Percentiles rank a stretch among this genome's conserved stretches.
Conservation (phyloP, 1,140 invertebrate genomes). For the Drosophila asahinai region DNA sequence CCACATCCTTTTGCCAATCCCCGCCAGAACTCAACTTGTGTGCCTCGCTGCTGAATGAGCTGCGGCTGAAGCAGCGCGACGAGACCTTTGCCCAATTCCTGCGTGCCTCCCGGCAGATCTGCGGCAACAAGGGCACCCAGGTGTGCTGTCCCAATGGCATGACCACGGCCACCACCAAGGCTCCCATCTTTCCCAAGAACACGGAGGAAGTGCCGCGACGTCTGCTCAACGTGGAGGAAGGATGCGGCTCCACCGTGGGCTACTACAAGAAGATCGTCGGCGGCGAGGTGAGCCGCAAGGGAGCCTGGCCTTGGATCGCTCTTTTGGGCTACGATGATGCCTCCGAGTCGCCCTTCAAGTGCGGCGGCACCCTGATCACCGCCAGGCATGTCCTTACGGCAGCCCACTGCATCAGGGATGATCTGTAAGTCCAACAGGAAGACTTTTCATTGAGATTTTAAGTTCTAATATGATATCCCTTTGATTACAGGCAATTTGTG, state of each 20-base stretch:
- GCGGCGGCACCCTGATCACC: constrained; percentile 80
- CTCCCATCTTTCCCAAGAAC: constrained; percentile 8
- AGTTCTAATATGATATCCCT: neutral
- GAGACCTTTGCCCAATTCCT: constrained; percentile 56
- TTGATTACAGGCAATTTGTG: constrained; percentile 59
- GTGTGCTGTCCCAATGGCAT: constrained; percentile 71
- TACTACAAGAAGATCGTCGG: constrained; percentile 85
- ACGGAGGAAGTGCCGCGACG: constrained; percentile 56
- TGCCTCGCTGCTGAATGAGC: constrained; percentile 48
- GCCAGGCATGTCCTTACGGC: constrained; percentile 79
- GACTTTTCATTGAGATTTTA: neutral
- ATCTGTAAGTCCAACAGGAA: constrained; percentile 56
- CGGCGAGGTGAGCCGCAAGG: constrained; percentile 77
- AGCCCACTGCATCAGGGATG: constrained; percentile 74
- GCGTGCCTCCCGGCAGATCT: constrained; percentile 66
- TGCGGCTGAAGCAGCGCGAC: constrained; percentile 54
- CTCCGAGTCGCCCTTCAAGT: constrained; percentile 70
- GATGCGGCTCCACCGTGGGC: constrained; percentile 79
- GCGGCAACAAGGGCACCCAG: constrained; percentile 40
- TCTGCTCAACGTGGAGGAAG: constrained; percentile 67
- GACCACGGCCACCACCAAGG: constrained; percentile 8
- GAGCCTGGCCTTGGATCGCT: constrained; percentile 82
- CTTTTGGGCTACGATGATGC: constrained; percentile 75
- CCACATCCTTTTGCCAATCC: neutral
- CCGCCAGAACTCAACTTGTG: constrained; percentile 64